Evolutionary conservation across 1,140 invertebrate genomes (phyloP).

Genomic region (Odontomachus brunneus): DNA sequence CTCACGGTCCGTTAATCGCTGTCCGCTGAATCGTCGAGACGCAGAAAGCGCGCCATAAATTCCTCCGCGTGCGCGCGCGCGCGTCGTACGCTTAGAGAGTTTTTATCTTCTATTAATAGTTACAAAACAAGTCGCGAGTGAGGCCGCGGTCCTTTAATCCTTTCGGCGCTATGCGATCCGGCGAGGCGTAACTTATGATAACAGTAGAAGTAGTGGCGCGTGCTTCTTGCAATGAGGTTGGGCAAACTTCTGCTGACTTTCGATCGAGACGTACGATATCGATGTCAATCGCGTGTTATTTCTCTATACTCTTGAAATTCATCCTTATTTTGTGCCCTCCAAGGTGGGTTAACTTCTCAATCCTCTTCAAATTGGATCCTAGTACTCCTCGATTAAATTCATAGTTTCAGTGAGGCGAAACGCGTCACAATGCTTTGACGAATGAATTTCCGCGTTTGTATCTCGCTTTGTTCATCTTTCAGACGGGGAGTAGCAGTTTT

Average conservation of each 20-base stretch:
- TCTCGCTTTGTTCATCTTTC: not conserved
- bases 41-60: slow-evolving; percentile 44
- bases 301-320: too few species aligned
- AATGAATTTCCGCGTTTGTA: not conserved
- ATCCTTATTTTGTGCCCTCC: too few species aligned
- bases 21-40: slow-evolving; percentile 40
- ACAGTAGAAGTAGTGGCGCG: not conserved
- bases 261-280: slow-evolving; percentile 48
- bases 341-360: too few species aligned
- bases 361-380: too few species aligned
- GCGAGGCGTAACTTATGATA: slow-evolving; percentile 56
- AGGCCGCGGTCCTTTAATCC: slow-evolving; percentile 45
- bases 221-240: slow-evolving; percentile 10
- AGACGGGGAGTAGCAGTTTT: not conserved
- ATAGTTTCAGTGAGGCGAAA: too few species aligned
- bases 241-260: slow-evolving; percentile 18
- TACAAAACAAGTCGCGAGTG: slow-evolving; percentile 25
- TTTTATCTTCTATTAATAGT: slow-evolving; percentile 57
- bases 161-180: slow-evolving; percentile 30
- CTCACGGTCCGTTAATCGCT: slow-evolving; percentile 50
- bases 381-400: too few species aligned
- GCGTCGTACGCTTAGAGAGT: slow-evolving; percentile 24
- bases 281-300: slow-evolving; percentile 38
- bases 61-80: slow-evolving; percentile 10
- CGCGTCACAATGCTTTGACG: too few species aligned